These are phyloP conservation scores for Sciurus niger DNA, from an alignment of 2,113 vertebrate genomes.

Conservation along the genomic window DNA sequence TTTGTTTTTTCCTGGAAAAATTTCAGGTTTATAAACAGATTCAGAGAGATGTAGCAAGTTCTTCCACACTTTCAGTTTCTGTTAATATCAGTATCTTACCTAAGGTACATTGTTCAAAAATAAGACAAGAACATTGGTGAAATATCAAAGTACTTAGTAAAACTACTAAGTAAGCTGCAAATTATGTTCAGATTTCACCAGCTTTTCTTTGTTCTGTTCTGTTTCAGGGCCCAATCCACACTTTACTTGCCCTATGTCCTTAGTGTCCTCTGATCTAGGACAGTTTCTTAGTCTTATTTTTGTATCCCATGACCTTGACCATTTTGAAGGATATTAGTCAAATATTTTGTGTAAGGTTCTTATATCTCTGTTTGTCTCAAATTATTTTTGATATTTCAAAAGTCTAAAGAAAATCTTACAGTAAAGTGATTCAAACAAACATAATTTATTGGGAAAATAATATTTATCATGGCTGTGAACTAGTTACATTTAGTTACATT, in stretches of 20 bases:
- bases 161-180: not conserved
- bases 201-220: not conserved
- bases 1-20: not conserved
- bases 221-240: not conserved
- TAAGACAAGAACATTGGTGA: not conserved
- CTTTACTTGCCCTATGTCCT: not conserved
- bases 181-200: not conserved
- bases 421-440: not conserved
- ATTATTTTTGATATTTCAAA: conserved; percentile 33
- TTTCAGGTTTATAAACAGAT: not conserved
- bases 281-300: not conserved
- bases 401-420: not conserved
- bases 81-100: not conserved
- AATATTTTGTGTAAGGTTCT: not conserved
- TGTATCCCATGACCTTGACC: not conserved
- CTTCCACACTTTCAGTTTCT: not conserved
- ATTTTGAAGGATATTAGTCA: not conserved
- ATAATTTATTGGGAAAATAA: not conserved
- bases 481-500: not conserved
- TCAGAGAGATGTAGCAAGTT: not conserved
- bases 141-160: not conserved
- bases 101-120: not conserved
- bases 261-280: not conserved
- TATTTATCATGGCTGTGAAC: not conserved
- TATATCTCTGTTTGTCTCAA: not conserved